Percentiles rank a stretch among this genome's conserved stretches.
phyloP scores from a whole-genome alignment of 1,140 invertebrate species.

The Cyrtorhinus lividipennis region DNA sequence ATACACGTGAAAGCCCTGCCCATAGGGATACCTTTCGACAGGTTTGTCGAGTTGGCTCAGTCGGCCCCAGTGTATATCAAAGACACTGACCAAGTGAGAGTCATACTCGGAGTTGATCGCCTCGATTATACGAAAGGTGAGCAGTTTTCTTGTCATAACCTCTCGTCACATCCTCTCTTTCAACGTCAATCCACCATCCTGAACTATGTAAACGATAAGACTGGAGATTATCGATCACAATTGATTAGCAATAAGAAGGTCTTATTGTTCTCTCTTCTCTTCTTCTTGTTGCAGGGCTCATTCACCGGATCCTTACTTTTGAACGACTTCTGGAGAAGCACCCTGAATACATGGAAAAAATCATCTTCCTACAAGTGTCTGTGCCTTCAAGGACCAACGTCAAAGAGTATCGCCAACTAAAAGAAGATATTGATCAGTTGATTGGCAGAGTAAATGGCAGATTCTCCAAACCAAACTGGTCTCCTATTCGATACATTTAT shows the following conservation, averaged over 20 bases:
- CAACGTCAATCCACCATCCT: no score
- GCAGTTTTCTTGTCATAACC: neutral
- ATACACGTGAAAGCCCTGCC: conserved; percentile 67
- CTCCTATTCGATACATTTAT: conserved; percentile 80
- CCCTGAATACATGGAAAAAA: conserved; percentile 72
- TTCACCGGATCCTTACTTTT: conserved; percentile 68
- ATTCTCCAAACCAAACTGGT: conserved; percentile 79
- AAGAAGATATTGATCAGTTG: conserved; percentile 79
- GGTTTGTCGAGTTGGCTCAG: conserved; percentile 67
- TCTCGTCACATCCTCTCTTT: no score
- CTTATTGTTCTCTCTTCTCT: no score
- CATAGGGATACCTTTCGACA: conserved; percentile 75
- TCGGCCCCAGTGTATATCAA: conserved; percentile 53
- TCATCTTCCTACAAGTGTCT: conserved; percentile 65
- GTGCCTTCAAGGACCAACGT: conserved; percentile 85
- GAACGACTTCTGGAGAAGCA: conserved; percentile 70
- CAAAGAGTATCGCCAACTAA: conserved; percentile 78
- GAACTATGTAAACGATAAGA: no score
- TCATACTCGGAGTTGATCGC: conserved; percentile 78
- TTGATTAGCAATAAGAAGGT: no score
- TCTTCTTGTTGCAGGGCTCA: conserved; percentile 40
- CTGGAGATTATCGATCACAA: no score
- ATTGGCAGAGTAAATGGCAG: conserved; percentile 74
- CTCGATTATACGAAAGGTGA: conserved; percentile 77
- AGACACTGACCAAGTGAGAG: conserved; percentile 41